Base-by-base conservation (phyloP, 2,797 vertebrate species). In the Nothura maculosa region DNA sequence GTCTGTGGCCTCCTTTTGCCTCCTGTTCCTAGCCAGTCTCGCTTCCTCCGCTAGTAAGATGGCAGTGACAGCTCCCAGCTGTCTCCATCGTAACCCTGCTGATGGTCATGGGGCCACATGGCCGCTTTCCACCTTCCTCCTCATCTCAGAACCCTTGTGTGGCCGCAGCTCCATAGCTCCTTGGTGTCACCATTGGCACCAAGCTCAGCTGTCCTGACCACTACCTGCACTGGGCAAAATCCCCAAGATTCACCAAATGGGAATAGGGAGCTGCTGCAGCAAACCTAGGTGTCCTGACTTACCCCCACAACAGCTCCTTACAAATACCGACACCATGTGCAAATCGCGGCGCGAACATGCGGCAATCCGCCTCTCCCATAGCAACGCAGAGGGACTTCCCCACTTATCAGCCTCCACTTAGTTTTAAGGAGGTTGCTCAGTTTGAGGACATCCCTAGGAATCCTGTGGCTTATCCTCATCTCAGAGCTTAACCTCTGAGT, bases 1-100 rank as follows among this genome's bases (percentile, higher is more conserved):
- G 84, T 83, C 83, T 66, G 76, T 72, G 88, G n/a, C 86, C 92
- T 93, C 92, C 72, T 87, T 95, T 95, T 67, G 76, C 94, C 90
- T 89, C 84, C 91, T 94, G 76, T 87, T 94, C 85, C 85, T 58
- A 75, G 52, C 36, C 70, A 32, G 45, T 84, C 94, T 91, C 81
- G 52, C 30, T 83, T 94, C 90, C 69, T 82, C 70, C 32, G 89
- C 36, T 2, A 42, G 22, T 21, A 80, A 81, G 73, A 93, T 72
- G 60, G 42, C 47, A 87, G 89, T 89, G 94, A 95, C 94, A 94
- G 68, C 48, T 76, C 36, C 4, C 64, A 74, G 85, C 85, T 95
- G 87, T 70, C 92, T 67, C 82, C 4, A 3, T 2, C 1, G 55
- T n/a, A 9, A 28, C 42, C 87, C 69, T 6, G 21, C 11, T 2